Percentiles rank a stretch among this genome's conserved stretches.
Evolutionary conservation across 2,888 invertebrate genomes (phyloP).

Genomic region (Melanophora roralis): DNA sequence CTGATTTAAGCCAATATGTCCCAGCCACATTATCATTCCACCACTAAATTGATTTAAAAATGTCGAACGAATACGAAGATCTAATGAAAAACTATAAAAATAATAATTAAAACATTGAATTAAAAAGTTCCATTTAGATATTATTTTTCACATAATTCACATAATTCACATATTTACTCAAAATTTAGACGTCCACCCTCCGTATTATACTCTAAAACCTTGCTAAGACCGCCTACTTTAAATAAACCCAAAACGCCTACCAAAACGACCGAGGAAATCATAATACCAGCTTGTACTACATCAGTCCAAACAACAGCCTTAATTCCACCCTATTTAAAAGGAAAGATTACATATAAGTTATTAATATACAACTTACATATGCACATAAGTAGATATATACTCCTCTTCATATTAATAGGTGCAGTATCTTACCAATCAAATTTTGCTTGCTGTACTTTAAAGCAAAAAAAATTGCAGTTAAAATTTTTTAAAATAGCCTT

Average conservation of each 20-base stretch:
- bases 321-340: slow-evolving; percentile 75
- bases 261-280: slow-evolving; percentile 75
- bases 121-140: no score
- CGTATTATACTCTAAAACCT: slow-evolving; percentile 73
- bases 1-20: slow-evolving; percentile 84
- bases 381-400: no score
- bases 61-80: slow-evolving; percentile 82
- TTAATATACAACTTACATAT: no score
- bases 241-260: slow-evolving; percentile 75
- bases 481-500: no score
- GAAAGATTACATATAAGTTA: no score
- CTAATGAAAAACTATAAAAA: slow-evolving; percentile 79
- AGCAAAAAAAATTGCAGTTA: no score
- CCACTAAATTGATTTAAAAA: slow-evolving; percentile 82
- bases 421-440: no score
- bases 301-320: slow-evolving; percentile 80
- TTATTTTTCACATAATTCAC: no score
- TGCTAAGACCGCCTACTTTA: slow-evolving; percentile 75
- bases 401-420: no score
- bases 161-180: slow-evolving; percentile 62
- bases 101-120: no score
- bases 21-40: slow-evolving; percentile 81
- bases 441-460: no score
- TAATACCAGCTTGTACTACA: slow-evolving; percentile 77
- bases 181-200: slow-evolving; percentile 75